phyloP scores from a whole-genome alignment of 2,888 invertebrate species.

The Epiblema foenella region DNA sequence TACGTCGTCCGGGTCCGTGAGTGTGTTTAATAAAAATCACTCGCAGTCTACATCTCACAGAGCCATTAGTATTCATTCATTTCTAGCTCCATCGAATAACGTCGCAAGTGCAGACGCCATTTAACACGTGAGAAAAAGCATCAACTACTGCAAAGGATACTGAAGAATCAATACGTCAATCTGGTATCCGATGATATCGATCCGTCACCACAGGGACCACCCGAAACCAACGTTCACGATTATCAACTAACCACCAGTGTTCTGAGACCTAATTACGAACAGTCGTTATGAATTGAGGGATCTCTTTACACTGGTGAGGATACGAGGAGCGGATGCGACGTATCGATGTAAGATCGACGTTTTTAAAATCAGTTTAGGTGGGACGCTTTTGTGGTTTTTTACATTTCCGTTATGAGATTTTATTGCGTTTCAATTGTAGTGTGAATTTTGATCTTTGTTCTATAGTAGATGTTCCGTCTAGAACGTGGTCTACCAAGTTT shows the following conservation, averaged over 20 bases:
- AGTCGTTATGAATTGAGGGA: not conserved
- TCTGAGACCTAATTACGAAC: not conserved
- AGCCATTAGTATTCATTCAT: too few relatives aligned
- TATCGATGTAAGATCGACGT: slow-evolving; percentile 2
- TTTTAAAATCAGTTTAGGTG: slow-evolving; percentile 1
- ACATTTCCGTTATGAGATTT: not conserved
- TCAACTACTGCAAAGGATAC: slow-evolving; percentile 42
- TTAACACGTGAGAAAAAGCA: not conserved
- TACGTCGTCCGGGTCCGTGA: too few relatives aligned
- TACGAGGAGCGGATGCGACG: slow-evolving; percentile 41
- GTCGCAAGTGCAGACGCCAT: not conserved
- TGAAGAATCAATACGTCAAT: slow-evolving; percentile 55
- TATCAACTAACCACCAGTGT: slow-evolving; percentile 49
- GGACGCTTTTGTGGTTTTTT: not conserved
- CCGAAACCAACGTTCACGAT: too few relatives aligned
- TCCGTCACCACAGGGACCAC: slow-evolving; percentile 63
- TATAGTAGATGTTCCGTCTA: too few relatives aligned
- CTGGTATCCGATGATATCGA: slow-evolving; percentile 54
- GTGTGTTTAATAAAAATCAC: too few relatives aligned
- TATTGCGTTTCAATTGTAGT: not conserved
- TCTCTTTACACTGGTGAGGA: not conserved
- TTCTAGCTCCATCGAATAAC: too few relatives aligned
- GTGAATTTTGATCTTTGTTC: not conserved
- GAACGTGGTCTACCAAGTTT: not conserved
- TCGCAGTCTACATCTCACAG: too few relatives aligned